These are phyloP conservation scores for Temnothorax rugatulus DNA, from an alignment of 2,888 invertebrate genomes.

Conservation along the genomic window DNA sequence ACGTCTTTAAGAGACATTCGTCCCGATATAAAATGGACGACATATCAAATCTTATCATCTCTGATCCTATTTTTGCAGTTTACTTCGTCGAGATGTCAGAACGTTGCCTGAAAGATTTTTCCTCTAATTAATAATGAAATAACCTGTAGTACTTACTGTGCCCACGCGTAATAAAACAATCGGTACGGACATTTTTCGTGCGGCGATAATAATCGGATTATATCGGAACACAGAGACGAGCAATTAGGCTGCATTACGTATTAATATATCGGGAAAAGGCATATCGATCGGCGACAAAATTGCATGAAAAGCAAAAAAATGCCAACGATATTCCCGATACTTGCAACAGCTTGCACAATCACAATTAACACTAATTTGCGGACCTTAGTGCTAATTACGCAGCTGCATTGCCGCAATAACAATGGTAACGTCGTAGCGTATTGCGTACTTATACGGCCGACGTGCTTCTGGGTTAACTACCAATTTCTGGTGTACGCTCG, in stretches of 20 bases:
- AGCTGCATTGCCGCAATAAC: slow-evolving; percentile 3
- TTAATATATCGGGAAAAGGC: slow-evolving; percentile 11
- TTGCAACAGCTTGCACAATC: slow-evolving; percentile 28
- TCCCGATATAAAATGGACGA: background rate
- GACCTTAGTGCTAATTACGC: slow-evolving; percentile 35
- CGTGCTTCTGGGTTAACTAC: slow-evolving; percentile 36
- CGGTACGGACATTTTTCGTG: slow-evolving; percentile 15
- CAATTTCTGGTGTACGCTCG: background rate
- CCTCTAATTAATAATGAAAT: slow-evolving; percentile 5
- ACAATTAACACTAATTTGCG: slow-evolving; percentile 34
- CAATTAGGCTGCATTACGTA: slow-evolving; percentile 45
- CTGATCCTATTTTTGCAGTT: background rate
- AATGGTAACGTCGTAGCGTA: slow-evolving; percentile 26
- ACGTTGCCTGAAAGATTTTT: background rate
- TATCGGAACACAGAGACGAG: background rate
- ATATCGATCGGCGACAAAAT: slow-evolving; percentile 21
- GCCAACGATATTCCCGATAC: background rate
- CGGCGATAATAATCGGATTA: slow-evolving; percentile 27
- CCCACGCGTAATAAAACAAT: slow-evolving; percentile 1
- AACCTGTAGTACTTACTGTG: background rate
- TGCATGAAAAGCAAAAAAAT: slow-evolving; percentile 27
- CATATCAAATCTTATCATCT: background rate
- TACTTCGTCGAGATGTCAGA: background rate
- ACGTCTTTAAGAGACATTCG: background rate
- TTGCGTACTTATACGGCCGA: background rate